Percentiles rank a stretch among this genome's conserved stretches.
These are phyloP conservation scores for Camponotus fellah DNA, from an alignment of 2,888 invertebrate genomes.

Conservation along the genomic window DNA sequence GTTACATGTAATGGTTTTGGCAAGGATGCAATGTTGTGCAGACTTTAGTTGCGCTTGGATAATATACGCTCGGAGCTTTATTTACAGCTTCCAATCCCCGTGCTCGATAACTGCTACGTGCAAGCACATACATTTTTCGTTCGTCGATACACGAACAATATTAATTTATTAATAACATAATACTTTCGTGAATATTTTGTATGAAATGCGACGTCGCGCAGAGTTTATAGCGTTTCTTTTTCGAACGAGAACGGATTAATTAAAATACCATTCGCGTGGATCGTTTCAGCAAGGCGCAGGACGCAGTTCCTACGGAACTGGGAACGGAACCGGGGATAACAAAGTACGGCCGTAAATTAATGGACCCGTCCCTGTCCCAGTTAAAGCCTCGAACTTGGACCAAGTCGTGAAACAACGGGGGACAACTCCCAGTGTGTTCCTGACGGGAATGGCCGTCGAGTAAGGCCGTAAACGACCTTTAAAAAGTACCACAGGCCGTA, in stretches of 20 bases:
- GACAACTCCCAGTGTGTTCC: constrained; percentile 71
- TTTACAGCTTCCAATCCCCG: constrained; percentile 4
- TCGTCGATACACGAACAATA: not conserved
- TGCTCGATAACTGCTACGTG: not conserved
- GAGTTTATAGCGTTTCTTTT: not conserved
- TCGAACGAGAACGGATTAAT: constrained; percentile 10
- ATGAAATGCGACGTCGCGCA: not conserved
- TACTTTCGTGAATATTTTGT: not conserved
- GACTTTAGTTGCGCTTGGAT: constrained; percentile 8
- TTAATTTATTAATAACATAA: not conserved
- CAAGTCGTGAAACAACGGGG: constrained; percentile 59
- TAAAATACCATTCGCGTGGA: constrained; percentile 25
- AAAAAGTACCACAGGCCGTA: constrained; percentile 60
- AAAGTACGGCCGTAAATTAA: constrained; percentile 80
- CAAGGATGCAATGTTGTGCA: not conserved
- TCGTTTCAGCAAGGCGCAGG: not conserved
- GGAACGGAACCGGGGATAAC: constrained; percentile 74
- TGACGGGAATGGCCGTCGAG: constrained; percentile 62
- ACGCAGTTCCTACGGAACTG: constrained; percentile 19
- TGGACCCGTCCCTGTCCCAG: constrained; percentile 76
- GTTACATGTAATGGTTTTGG: constrained; percentile 16
- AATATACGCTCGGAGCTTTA: not conserved
- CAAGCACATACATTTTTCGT: not conserved
- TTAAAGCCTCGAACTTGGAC: constrained; percentile 65
- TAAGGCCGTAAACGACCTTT: constrained; percentile 61